Conservation (phyloP, 2,888 invertebrate genomes). For the Lochmaea crataegi region DNA sequence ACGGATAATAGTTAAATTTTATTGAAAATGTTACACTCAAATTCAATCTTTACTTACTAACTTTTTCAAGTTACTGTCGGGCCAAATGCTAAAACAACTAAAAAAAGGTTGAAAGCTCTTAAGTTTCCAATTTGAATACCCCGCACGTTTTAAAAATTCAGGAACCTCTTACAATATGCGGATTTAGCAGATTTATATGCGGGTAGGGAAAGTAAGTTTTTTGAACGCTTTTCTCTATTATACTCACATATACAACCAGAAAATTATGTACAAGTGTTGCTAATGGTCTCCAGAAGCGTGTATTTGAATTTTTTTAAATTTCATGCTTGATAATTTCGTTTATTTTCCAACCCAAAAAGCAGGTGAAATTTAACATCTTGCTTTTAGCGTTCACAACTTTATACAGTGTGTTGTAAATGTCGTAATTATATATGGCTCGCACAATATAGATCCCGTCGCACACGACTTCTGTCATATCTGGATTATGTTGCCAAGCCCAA, state of each 20-base stretch:
- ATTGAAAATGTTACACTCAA: not conserved
- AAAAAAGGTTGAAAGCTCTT: slow-evolving; percentile 14
- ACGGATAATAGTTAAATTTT: not conserved
- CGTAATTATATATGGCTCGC: no score
- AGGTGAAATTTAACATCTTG: no score
- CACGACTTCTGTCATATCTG: no score
- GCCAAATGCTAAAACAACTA: slow-evolving; percentile 13
- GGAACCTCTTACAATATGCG: slow-evolving; percentile 20
- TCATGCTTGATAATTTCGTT: not conserved
- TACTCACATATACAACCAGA: slow-evolving; percentile 8
- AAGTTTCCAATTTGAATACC: slow-evolving; percentile 16
- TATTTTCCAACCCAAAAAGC: not conserved
- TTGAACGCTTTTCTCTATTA: slow-evolving; percentile 11
- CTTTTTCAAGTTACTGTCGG: slow-evolving; percentile 3
- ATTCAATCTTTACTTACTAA: not conserved
- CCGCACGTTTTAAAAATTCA: slow-evolving; percentile 16
- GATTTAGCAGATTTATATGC: slow-evolving; percentile 15
- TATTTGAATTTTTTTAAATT: not conserved
- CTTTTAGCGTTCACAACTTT: no score
- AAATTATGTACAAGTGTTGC: slow-evolving; percentile 12
- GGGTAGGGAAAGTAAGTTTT: slow-evolving; percentile 11
- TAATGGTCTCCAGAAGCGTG: not conserved
- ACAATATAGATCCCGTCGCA: no score
- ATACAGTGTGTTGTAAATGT: no score
- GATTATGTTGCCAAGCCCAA: no score